Conservation (phyloP, 2,797 vertebrate species). For the Falco concolor region DNA sequence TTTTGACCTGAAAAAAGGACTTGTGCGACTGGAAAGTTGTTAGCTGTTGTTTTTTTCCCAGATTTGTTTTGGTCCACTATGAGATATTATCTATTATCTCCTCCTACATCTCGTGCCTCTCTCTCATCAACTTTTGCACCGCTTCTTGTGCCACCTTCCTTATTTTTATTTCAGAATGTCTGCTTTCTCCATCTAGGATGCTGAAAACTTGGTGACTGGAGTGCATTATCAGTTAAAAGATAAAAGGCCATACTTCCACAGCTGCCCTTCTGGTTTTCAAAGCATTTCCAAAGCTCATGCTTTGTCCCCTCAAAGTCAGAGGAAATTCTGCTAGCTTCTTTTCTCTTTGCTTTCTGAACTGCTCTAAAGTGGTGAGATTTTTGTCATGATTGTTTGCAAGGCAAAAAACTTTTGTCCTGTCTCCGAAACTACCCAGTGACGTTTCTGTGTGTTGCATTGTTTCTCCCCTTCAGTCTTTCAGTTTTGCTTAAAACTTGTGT, state of each 20-base stretch:
- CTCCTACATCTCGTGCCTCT: neutral
- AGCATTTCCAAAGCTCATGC: neutral
- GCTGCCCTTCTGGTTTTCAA: neutral
- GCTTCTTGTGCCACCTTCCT: neutral
- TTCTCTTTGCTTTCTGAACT: neutral
- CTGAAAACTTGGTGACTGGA: neutral
- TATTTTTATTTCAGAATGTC: neutral
- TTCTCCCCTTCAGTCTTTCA: neutral
- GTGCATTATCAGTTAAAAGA: neutral
- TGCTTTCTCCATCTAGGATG: neutral
- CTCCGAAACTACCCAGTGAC: neutral
- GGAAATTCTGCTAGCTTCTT: neutral
- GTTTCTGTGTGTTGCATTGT: fast-evolving
- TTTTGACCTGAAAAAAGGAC: neutral
- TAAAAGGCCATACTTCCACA: neutral
- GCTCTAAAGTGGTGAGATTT: neutral
- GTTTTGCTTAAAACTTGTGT: neutral
- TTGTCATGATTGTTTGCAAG: neutral
- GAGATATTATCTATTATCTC: neutral
- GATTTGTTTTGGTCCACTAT: neutral
- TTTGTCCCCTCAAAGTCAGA: neutral
- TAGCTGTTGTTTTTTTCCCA: neutral
- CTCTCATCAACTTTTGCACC: neutral
- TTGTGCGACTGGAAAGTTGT: neutral
- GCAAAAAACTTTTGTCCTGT: neutral